A percentile compares a stretch with the other conserved stretches of the same genome.
phyloP scores from a whole-genome alignment of 2,113 vertebrate species.

The Poicephalus gulielmi region DNA sequence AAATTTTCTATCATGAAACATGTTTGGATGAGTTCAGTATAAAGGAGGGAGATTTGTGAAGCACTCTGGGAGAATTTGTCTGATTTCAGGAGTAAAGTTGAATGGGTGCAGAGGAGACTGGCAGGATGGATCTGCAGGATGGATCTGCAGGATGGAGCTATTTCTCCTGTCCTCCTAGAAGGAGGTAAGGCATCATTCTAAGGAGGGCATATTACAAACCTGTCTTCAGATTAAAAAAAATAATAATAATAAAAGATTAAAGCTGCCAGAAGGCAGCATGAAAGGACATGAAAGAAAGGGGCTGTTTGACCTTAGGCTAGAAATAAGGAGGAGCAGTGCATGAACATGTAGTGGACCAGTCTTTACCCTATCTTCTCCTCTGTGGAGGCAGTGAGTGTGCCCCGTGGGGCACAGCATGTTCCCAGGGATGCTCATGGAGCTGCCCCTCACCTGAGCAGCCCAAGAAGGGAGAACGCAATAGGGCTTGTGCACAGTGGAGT shows the following conservation, averaged over 20 bases:
- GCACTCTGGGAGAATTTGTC: neutral
- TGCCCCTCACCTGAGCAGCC: neutral
- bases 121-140: neutral
- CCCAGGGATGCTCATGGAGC: neutral
- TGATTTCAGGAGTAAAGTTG: neutral
- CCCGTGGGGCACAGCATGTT: rapidly evolving
- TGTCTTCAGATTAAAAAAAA: neutral
- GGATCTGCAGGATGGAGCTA: neutral
- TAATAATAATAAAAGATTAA: neutral
- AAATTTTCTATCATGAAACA: neutral
- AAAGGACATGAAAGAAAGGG: neutral
- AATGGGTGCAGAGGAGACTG: neutral
- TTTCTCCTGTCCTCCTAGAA: neutral
- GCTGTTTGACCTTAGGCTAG: neutral
- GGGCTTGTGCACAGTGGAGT: neutral
- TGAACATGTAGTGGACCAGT: rapidly evolving
- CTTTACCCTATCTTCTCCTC: rapidly evolving
- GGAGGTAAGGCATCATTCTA: neutral
- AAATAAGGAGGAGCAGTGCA: neutral
- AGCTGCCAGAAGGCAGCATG: neutral
- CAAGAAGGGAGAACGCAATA: rapidly evolving
- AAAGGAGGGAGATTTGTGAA: neutral
- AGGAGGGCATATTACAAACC: neutral
- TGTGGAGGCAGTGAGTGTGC: rapidly evolving
- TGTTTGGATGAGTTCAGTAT: neutral